Evolutionary conservation across 2,797 vertebrate genomes (phyloP).

Genomic region (Galaxias olidus): DNA sequence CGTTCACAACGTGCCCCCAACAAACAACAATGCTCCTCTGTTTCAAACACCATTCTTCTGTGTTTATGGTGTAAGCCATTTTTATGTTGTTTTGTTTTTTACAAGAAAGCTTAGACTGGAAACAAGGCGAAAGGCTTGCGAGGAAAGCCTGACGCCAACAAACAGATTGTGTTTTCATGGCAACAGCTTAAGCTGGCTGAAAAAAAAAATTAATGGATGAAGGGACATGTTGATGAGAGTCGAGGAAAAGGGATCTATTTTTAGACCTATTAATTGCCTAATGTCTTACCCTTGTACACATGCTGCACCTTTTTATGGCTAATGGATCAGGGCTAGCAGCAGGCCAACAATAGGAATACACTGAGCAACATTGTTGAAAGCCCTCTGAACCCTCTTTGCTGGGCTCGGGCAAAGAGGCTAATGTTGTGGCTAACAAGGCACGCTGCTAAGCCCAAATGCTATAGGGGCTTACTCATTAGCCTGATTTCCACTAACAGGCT

Average conservation of each 20-base stretch:
- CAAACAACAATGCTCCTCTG: no score
- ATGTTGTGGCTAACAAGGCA: slow-evolving; percentile 36
- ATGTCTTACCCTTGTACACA: slow-evolving; percentile 51
- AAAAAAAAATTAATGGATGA: slow-evolving; percentile 8
- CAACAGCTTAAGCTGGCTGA: slow-evolving; percentile 41
- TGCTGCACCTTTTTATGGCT: slow-evolving; percentile 52
- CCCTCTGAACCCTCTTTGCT: slow-evolving; percentile 29
- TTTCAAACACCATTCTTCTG: no score
- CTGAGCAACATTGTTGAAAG: slow-evolving; percentile 49
- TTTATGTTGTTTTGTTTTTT: neutral
- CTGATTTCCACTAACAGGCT: no score
- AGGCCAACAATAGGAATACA: slow-evolving; percentile 21
- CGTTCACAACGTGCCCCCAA: no score
- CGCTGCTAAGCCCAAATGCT: slow-evolving; percentile 29
- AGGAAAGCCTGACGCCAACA: neutral
- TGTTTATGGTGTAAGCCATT: no score
- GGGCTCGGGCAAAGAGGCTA: slow-evolving; percentile 45
- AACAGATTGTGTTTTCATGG: slow-evolving; percentile 52
- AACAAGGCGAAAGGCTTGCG: neutral
- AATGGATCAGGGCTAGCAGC: slow-evolving; percentile 40
- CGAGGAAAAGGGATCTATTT: slow-evolving; percentile 41
- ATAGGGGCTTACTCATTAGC: slow-evolving; percentile 16
- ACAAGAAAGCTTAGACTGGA: neutral
- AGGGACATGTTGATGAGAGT: slow-evolving; percentile 4
- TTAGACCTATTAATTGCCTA: slow-evolving; percentile 49